Percentiles rank a stretch among this genome's conserved stretches.
These are phyloP conservation scores for Ciconia boyciana DNA, from an alignment of 2,113 vertebrate species.

Conservation along the genomic window DNA sequence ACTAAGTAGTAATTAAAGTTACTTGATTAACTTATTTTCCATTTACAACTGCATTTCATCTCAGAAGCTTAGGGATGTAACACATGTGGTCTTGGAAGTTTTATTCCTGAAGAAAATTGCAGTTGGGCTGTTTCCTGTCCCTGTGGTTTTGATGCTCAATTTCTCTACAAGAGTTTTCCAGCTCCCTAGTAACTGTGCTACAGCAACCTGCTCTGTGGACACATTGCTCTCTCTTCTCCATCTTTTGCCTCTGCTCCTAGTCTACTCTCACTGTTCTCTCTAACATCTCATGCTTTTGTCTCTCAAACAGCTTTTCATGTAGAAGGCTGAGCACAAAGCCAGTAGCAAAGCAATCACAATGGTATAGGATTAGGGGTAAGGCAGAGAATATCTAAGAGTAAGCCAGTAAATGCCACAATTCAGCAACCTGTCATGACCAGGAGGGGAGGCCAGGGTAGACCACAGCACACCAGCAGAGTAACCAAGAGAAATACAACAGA, in stretches of 20 bases:
- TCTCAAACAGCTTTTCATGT: not conserved
- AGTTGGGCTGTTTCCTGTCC: not conserved
- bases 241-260: not conserved
- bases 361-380: not conserved
- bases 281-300: not conserved
- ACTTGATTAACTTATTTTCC: not conserved
- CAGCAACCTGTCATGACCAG: not conserved
- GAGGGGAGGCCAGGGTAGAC: not conserved
- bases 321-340: not conserved
- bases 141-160: not conserved
- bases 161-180: not conserved
- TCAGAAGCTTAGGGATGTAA: not conserved
- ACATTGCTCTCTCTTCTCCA: not conserved
- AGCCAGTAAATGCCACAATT: not conserved
- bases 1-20: not conserved
- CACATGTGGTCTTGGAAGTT: not conserved
- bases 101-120: not conserved
- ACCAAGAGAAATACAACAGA: not conserved
- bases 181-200: not conserved
- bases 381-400: not conserved
- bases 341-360: not conserved
- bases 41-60: not conserved
- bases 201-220: not conserved
- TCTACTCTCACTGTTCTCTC: not conserved
- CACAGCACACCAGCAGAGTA: accelerated